Percentiles rank a stretch among this genome's conserved stretches.
Evolutionary conservation across 2,113 vertebrate genomes (phyloP).

Genomic region (Malurus cyaneus): DNA sequence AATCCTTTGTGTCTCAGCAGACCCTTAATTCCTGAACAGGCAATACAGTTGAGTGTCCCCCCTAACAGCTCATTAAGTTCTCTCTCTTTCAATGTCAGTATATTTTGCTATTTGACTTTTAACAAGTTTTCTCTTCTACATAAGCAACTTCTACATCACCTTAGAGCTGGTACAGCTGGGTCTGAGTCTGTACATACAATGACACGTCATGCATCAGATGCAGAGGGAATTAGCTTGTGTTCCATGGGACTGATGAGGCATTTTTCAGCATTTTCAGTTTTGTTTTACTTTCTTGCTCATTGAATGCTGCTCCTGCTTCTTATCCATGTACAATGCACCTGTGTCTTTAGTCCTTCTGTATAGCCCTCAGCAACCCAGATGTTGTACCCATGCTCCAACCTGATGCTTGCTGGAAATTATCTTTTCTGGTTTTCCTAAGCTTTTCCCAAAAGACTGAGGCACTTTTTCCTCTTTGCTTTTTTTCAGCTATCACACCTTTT

Average conservation of each 20-base stretch:
- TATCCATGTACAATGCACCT: not conserved
- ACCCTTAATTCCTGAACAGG: not conserved
- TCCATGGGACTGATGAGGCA: not conserved
- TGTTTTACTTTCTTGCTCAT: not conserved
- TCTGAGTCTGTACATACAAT: not conserved
- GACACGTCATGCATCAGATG: not conserved
- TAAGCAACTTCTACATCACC: not conserved
- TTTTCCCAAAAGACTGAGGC: not conserved
- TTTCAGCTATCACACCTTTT: not conserved
- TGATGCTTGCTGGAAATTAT: not conserved
- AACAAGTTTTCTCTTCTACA: not conserved
- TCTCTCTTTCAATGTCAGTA: not conserved
- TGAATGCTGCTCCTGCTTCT: not conserved
- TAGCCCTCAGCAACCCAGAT: not conserved
- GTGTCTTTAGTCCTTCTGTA: not conserved
- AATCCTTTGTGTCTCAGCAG: not conserved
- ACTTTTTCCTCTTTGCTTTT: not conserved
- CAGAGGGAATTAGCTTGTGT: not conserved
- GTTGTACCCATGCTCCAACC: not conserved
- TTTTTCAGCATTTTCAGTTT: not conserved
- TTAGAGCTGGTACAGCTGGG: not conserved
- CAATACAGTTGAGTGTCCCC: not conserved
- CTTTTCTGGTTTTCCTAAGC: not conserved
- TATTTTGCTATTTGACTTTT: not conserved
- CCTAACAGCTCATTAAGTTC: not conserved